Percentiles rank a stretch among this genome's conserved stretches.
Evolutionary conservation across 2,797 vertebrate species (phyloP).

Genomic region (Anguilla anguilla): DNA sequence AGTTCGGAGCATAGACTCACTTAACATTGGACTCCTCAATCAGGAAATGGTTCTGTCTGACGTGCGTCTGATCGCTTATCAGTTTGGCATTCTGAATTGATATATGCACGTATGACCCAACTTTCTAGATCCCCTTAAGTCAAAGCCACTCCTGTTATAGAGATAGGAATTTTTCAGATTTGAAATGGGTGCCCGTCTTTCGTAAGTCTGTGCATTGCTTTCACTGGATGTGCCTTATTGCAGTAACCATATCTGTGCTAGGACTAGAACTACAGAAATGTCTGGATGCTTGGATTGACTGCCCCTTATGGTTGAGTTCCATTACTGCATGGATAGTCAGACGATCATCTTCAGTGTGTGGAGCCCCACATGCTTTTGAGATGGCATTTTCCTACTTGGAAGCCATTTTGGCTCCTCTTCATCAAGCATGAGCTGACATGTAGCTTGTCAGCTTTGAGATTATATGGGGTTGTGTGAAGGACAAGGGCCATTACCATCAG

Average conservation of each 20-base stretch:
- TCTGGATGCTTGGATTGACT: background rate
- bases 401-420: background rate
- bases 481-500: background rate
- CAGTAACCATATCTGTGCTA: background rate
- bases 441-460: background rate
- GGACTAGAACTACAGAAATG: background rate
- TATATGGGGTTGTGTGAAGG: background rate
- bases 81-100: background rate
- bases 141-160: conserved; percentile 1
- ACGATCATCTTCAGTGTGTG: background rate
- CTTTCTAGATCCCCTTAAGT: background rate
- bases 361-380: background rate
- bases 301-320: background rate
- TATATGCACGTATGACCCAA: background rate
- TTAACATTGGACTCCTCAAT: background rate
- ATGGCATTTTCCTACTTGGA: background rate
- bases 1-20: background rate
- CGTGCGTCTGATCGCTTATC: too few species aligned
- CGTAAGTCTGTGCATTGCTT: background rate
- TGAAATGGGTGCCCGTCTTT: background rate
- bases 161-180: background rate
- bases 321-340: background rate
- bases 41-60: background rate
- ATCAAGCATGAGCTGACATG: background rate
- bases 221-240: background rate